phyloP scores from a whole-genome alignment of 30 jellyfish, hydroid and myxozoan genomes.

The Phacellophora camtschatica region DNA sequence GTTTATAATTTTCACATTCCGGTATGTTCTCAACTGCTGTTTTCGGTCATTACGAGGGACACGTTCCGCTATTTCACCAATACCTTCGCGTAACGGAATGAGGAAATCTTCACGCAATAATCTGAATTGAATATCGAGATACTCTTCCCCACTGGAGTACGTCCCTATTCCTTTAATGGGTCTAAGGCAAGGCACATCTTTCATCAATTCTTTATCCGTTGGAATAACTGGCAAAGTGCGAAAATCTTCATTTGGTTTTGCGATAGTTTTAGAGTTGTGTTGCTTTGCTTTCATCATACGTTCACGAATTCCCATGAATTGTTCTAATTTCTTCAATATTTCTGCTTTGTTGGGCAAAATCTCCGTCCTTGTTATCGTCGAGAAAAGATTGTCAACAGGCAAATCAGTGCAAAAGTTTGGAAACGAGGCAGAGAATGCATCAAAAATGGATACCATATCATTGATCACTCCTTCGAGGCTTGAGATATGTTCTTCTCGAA shows the following conservation, averaged over 20 bases:
- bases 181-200: slow-evolving; percentile 26
- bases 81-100: slow-evolving; percentile 60
- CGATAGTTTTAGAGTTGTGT: not conserved
- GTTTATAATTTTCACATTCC: slow-evolving; percentile 20
- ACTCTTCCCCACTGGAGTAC: slow-evolving; percentile 27
- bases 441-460: not conserved
- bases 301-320: not conserved
- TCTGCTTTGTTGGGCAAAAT: not conserved
- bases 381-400: not conserved
- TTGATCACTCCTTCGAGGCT: not conserved
- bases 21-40: slow-evolving; percentile 31
- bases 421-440: not conserved
- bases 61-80: not conserved
- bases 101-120: slow-evolving; percentile 63
- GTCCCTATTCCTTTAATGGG: slow-evolving; percentile 67
- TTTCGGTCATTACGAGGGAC: not conserved
- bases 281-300: not conserved
- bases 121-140: slow-evolving; percentile 64
- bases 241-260: slow-evolving; percentile 54
- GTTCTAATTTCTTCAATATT: not conserved
- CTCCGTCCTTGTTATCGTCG: not conserved
- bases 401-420: not conserved
- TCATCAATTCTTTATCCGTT: slow-evolving; percentile 24
- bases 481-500: not conserved
- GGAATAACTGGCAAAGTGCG: slow-evolving; percentile 52